Conservation (phyloP, 2,888 invertebrate genomes). For the Drosophila buzzatii region DNA sequence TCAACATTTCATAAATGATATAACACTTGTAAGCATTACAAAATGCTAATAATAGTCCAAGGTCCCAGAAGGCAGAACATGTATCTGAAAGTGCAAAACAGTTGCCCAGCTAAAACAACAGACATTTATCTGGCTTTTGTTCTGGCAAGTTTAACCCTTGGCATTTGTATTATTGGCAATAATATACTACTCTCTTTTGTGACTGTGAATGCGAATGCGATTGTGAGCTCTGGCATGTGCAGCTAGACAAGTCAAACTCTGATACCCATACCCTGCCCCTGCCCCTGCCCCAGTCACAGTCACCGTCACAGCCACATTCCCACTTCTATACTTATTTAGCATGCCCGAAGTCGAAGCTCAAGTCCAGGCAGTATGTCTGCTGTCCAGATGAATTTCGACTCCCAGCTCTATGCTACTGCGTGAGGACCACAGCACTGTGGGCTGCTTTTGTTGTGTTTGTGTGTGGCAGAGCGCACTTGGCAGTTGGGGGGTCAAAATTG, state of each 20-base stretch:
- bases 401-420: not conserved
- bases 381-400: conserved; percentile 34
- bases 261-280: not conserved
- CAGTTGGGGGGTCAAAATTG: conserved; percentile 56
- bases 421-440: conserved; percentile 35
- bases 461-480: conserved; percentile 25
- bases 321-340: conserved; percentile 17
- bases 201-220: conserved; percentile 22
- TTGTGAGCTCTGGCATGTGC: conserved; percentile 35
- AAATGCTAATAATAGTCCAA: conserved; percentile 34
- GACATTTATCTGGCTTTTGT: conserved; percentile 49
- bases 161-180: conserved; percentile 71
- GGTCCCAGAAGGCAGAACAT: conserved; percentile 20
- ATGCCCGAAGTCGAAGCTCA: conserved; percentile 25
- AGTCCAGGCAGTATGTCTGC: conserved; percentile 6
- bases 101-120: conserved; percentile 39
- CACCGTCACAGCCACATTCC: not conserved
- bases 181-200: conserved; percentile 47
- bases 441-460: conserved; percentile 25
- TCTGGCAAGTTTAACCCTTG: conserved; percentile 55
- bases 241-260: conserved; percentile 18
- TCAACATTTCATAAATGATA: conserved; percentile 1
- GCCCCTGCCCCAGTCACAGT: not conserved
- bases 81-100: conserved; percentile 21
- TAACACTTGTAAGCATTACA: not conserved